phyloP scores from a whole-genome alignment of 2,113 vertebrate genomes.

The Brevimyrus niger region DNA sequence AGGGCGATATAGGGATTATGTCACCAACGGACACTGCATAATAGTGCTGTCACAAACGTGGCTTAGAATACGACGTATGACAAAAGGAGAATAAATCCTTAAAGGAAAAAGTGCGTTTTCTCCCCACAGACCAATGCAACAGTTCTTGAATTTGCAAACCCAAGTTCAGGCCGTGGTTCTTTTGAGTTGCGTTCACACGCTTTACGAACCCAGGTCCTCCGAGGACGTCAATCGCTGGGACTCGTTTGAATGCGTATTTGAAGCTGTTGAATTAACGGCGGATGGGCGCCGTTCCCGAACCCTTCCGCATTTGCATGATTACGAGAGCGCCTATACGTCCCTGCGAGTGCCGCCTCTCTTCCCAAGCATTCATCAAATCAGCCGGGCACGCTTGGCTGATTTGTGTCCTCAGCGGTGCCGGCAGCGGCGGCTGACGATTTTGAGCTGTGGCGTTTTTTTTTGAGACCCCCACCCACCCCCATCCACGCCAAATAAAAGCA shows the following conservation, averaged over 20 bases:
- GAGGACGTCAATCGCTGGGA: not conserved
- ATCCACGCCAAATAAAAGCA: not conserved
- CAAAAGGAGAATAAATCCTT: not conserved
- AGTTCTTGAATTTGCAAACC: not conserved
- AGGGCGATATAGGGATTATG: not conserved
- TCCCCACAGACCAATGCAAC: not conserved
- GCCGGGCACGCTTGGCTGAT: constrained; percentile 37
- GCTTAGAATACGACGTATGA: not conserved
- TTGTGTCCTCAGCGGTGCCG: constrained; percentile 38
- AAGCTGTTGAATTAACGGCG: constrained; percentile 3
- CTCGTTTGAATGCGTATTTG: not conserved
- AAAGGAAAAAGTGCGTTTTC: not conserved
- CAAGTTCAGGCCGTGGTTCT: not conserved
- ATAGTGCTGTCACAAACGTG: not conserved
- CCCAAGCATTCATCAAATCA: constrained; percentile 39
- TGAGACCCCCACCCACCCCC: not conserved
- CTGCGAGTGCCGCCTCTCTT: not conserved
- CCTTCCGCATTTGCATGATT: not conserved
- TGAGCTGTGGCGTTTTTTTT: not conserved
- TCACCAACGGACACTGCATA: not conserved
- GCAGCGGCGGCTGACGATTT: constrained; percentile 23
- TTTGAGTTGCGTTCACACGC: not conserved
- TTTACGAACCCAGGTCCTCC: not conserved
- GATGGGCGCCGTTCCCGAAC: not conserved
- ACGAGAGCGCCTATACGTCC: not conserved